phyloP scores from a whole-genome alignment of 2,113 vertebrate species.

The Sebastes schlegelii region DNA sequence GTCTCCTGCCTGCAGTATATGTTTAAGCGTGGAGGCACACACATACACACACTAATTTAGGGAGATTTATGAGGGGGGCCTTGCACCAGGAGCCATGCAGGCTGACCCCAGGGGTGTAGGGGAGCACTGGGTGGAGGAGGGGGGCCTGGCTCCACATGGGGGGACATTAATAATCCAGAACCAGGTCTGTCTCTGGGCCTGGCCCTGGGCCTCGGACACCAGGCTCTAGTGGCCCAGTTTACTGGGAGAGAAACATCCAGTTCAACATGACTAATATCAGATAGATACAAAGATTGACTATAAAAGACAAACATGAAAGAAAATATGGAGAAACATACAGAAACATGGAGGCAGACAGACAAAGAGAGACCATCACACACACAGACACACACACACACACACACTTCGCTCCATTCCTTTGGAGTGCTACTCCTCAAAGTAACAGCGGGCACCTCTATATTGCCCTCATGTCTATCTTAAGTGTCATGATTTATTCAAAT shows the following conservation, averaged over 20 bases:
- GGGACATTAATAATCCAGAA: constrained; percentile 94
- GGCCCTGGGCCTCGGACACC: constrained; percentile 74
- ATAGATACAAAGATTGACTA: constrained; percentile 23
- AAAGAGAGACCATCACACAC: constrained; percentile 22
- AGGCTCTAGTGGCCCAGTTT: constrained; percentile 74
- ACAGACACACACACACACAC: constrained; percentile 5
- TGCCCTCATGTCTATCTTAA: constrained; percentile 86
- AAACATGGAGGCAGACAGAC: constrained; percentile 11
- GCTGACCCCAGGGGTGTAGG: constrained; percentile 91
- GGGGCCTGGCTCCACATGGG: constrained; percentile 77
- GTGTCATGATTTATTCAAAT: constrained; percentile 91
- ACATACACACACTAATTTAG: constrained; percentile 88
- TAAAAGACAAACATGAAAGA: constrained; percentile 19
- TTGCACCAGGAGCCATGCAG: constrained; percentile 91
- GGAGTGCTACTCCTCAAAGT: constrained; percentile 71
- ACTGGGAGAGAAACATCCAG: constrained; percentile 46
- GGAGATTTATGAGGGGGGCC: constrained; percentile 96
- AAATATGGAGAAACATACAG: constrained; percentile 1
- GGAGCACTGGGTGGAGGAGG: constrained; percentile 78
- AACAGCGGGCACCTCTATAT: constrained; percentile 72
- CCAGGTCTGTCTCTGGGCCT: constrained; percentile 78
- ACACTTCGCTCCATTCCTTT: constrained; percentile 57
- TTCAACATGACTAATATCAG: constrained; percentile 21
- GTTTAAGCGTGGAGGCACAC: constrained; percentile 67
- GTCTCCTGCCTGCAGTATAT: constrained; percentile 88